Evolutionary conservation across 1,140 invertebrate genomes (phyloP).

Genomic region (Lepidotrigona ventralis): DNA sequence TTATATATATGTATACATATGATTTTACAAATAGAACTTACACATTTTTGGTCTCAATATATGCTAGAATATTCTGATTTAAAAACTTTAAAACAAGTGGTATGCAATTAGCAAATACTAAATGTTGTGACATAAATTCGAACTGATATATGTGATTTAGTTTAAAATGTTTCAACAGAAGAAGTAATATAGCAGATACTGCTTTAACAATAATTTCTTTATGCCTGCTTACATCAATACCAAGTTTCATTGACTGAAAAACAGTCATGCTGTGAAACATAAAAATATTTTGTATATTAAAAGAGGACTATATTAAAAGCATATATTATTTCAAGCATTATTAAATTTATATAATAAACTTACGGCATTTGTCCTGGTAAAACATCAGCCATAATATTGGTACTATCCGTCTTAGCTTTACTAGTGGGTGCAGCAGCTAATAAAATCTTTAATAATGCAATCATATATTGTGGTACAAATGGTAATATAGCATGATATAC

Average conservation of each 20-base stretch:
- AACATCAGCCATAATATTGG: slow-evolving; percentile 99
- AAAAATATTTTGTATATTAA: not conserved
- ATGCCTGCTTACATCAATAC: slow-evolving; percentile 98
- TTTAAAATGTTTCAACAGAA: slow-evolving; percentile 99
- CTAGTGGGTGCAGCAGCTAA: slow-evolving; percentile 98
- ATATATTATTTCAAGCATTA: not conserved
- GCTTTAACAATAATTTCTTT: slow-evolving; percentile 99
- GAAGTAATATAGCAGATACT: slow-evolving; percentile 94
- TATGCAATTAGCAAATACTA: slow-evolving; percentile 99
- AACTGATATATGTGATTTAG: slow-evolving; percentile 99
- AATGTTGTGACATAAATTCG: slow-evolving; percentile 99
- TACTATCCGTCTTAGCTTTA: slow-evolving; percentile 98
- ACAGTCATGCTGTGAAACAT: slow-evolving; percentile 89
- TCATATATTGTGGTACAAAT: slow-evolving; percentile 97
- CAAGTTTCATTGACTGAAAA: slow-evolving; percentile 97
- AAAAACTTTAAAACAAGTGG: slow-evolving; percentile 99
- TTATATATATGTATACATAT: too few relatives aligned
- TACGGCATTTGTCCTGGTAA: slow-evolving; percentile 97
- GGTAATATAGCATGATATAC: slow-evolving; percentile 95
- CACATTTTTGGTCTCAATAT: slow-evolving; percentile 97
- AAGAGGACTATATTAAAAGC: not conserved
- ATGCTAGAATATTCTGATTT: slow-evolving; percentile 98
- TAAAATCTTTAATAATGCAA: slow-evolving; percentile 97
- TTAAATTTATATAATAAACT: slow-evolving; percentile 68
- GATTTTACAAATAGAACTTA: slow-evolving; percentile 72